phyloP scores from a whole-genome alignment of 2,888 invertebrate genomes.

The Penaeus monodon region DNA sequence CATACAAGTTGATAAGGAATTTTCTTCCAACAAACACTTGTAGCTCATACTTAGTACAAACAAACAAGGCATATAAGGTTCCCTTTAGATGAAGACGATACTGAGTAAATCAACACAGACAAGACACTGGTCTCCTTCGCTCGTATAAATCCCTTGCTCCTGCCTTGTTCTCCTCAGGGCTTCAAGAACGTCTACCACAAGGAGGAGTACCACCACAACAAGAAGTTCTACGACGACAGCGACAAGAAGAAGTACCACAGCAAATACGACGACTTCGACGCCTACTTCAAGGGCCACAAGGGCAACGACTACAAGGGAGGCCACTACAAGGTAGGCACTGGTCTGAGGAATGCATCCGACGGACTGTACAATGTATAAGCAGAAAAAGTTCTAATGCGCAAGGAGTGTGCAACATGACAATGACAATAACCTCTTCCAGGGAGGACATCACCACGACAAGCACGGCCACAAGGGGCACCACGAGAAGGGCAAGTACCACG shows the following conservation, averaged over 20 bases:
- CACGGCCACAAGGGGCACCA: conserved; percentile 54
- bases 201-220: conserved; percentile 83
- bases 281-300: conserved; percentile 82
- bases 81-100: too few species aligned
- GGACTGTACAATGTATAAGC: too few species aligned
- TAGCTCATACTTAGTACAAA: too few species aligned
- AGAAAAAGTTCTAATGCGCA: too few species aligned
- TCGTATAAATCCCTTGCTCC: too few species aligned
- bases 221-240: conserved; percentile 83
- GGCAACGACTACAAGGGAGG: conserved; percentile 81
- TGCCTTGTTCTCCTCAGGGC: conserved; percentile 72
- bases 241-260: conserved; percentile 81
- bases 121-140: too few species aligned
- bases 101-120: too few species aligned
- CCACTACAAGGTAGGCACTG: conserved; percentile 77
- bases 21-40: too few species aligned
- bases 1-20: too few species aligned
- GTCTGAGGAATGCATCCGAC: too few species aligned
- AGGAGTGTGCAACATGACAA: too few species aligned
- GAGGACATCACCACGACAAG: conserved; percentile 31
- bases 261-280: conserved; percentile 83
- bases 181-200: conserved; percentile 87
- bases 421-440: background rate
- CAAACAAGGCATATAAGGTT: background rate
- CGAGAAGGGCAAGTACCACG: conserved; percentile 29